These are phyloP conservation scores for Elaeidobius kamerunicus DNA, from an alignment of 2,888 invertebrate species.

Conservation along the genomic window DNA sequence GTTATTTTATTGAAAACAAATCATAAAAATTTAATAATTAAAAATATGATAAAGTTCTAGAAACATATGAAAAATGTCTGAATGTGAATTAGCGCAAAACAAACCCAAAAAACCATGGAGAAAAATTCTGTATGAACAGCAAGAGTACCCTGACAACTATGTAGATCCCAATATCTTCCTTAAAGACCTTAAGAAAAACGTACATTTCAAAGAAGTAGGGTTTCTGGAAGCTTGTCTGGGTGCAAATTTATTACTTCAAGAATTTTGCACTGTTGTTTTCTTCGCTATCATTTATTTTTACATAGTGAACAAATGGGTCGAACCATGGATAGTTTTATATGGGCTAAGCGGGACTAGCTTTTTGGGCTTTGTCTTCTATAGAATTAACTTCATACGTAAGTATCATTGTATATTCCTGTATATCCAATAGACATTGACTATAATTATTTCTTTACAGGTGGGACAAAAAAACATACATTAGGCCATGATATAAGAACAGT, in stretches of 20 bases:
- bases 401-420: too few species aligned
- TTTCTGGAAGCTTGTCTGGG: conserved; percentile 68
- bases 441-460: conserved; percentile 5
- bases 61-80: background rate
- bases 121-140: conserved; percentile 86
- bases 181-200: conserved; percentile 78
- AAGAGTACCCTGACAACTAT: conserved; percentile 88
- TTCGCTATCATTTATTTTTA: conserved; percentile 71
- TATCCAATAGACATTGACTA: too few species aligned
- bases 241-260: conserved; percentile 74
- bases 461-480: conserved; percentile 32
- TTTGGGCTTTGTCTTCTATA: conserved; percentile 63
- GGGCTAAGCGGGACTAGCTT: conserved; percentile 56
- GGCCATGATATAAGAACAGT: conserved; percentile 73
- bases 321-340: conserved; percentile 63
- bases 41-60: background rate
- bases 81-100: conserved; percentile 20
- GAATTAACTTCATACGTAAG: conserved; percentile 35
- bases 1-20: background rate
- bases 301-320: conserved; percentile 66
- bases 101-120: conserved; percentile 63
- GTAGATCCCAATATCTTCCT: conserved; percentile 82
- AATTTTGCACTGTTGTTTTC: conserved; percentile 72
- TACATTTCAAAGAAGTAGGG: conserved; percentile 72
- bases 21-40: background rate